These are phyloP conservation scores for Neomonachus schauinslandi DNA, from an alignment of 2,113 vertebrate genomes.

Conservation along the genomic window DNA sequence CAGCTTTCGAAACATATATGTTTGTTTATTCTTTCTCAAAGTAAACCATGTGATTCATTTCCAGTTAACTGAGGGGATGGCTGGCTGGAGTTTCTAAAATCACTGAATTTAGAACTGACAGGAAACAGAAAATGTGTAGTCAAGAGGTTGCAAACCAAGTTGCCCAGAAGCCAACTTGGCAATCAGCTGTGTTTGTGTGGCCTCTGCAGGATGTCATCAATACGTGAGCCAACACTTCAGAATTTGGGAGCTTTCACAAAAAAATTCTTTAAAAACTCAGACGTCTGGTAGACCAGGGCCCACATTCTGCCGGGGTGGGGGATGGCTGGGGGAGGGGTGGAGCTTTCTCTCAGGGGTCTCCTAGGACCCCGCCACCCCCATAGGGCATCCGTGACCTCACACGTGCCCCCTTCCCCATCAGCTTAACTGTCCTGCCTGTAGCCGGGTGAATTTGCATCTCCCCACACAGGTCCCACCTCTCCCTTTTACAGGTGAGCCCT, in stretches of 20 bases:
- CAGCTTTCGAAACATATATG: neutral
- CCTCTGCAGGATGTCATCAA: neutral
- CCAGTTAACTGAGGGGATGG: neutral
- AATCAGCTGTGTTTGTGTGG: neutral
- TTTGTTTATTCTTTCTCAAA: neutral
- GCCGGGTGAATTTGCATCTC: neutral
- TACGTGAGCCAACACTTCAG: neutral
- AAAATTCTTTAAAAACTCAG: neutral
- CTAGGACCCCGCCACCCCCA: neutral
- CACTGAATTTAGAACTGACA: neutral
- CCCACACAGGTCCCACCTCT: neutral
- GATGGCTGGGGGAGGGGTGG: neutral
- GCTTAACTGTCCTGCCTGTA: neutral
- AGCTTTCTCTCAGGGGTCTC: neutral
- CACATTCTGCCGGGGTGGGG: fast-evolving
- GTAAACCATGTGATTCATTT: neutral
- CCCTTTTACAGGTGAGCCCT: neutral
- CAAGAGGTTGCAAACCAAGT: neutral
- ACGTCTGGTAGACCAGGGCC: neutral
- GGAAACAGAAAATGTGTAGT: neutral
- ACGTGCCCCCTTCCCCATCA: too few relatives aligned
- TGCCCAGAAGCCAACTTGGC: neutral
- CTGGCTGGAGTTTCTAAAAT: neutral
- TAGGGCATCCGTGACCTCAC: fast-evolving
- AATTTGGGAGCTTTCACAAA: neutral